Evolutionary conservation across 2,113 vertebrate genomes (phyloP), one percentile per base, ranked within the genome.

Genomic region (Pseudorhombus dupliciocellatus): DNA sequence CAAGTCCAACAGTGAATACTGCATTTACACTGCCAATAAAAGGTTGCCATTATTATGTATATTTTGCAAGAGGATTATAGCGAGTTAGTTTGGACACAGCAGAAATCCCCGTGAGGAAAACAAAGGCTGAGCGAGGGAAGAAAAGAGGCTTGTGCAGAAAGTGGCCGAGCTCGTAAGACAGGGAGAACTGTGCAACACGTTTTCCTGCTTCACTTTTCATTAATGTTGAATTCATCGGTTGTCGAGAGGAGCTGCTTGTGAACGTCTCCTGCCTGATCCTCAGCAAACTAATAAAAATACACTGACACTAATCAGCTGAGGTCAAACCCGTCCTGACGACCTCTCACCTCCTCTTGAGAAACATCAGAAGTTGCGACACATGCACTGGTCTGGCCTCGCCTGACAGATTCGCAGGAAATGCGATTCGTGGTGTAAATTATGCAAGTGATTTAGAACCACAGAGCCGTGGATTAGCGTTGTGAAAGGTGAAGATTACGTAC

Each of bases 101-200:
- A 61, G 59, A 73, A 78, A 86, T 66, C 69, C 71, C 65, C 48
- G 55, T 73, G 44, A 67, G 63, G 66, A 76, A 79, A 84, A 83
- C 61, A 86, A 85, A 77, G 55, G 44, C 77, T 56, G 30, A 67
- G 66, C 10, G 3, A 57, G 61, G 37, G 54, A 59, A 79, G 72
- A 74, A 88, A 87, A 89, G 87, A 79, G 81, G 84, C 86, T 90
- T 90, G 81, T 85, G 85, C 54, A 71, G 87, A 58, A 81, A 83
- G 20, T 9, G 50, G 63, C 68, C 70, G 34, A 70, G 56, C 31
- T 80, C 51, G n/a, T 21, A 66, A 78, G 63, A 56, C 30, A 14
- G 15, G 50, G 4, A 42, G 20, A 28, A 55, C 59, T 65, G 66
- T 9, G 24, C 20, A 22, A 79, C 46, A 66, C 21, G 40, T 15